phyloP scores from a whole-genome alignment of 2,888 invertebrate genomes.

The Papilio protenor region DNA sequence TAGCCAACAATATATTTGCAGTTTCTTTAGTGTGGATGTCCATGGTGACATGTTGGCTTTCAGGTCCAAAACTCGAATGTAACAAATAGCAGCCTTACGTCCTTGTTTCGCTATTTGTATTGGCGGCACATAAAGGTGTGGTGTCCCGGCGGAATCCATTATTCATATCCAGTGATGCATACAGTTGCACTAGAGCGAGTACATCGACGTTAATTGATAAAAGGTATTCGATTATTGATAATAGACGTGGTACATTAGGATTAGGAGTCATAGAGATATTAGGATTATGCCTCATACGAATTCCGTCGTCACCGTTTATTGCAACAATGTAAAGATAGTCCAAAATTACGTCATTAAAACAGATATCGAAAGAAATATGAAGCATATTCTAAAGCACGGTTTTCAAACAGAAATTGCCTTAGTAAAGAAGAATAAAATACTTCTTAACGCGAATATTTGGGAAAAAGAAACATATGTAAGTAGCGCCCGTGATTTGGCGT shows the following conservation, averaged over 20 bases:
- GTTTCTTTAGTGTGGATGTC: background rate
- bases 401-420: too few species aligned
- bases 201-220: conserved; percentile 33
- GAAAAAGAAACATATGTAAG: too few species aligned
- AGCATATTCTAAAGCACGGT: too few species aligned
- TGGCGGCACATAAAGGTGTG: background rate
- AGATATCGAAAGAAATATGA: too few species aligned
- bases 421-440: too few species aligned
- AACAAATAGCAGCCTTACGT: background rate
- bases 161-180: conserved; percentile 25
- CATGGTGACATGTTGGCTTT: background rate
- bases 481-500: too few species aligned
- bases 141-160: background rate
- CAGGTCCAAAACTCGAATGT: background rate
- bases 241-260: conserved; percentile 18
- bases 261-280: background rate
- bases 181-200: conserved; percentile 17
- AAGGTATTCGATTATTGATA: conserved; percentile 19
- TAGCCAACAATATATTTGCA: background rate
- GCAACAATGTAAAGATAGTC: too few species aligned
- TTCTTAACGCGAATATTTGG: too few species aligned
- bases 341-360: too few species aligned
- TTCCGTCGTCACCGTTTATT: too few species aligned
- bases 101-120: background rate
- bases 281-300: background rate